Evolutionary conservation across 1,140 invertebrate genomes (phyloP).

Genomic region (Hylyphantes graminicola): DNA sequence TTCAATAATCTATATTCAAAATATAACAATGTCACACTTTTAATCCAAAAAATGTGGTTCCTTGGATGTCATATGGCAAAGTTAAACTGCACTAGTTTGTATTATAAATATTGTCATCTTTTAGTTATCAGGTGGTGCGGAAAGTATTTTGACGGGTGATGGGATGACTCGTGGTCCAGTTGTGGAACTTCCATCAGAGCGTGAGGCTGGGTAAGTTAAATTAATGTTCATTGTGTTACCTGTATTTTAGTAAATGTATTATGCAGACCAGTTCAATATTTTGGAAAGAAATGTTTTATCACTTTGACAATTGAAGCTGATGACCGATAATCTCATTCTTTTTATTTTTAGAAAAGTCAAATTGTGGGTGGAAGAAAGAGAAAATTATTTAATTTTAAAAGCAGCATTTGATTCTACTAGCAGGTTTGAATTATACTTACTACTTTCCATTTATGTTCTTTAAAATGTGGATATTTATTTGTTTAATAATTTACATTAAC

Average conservation of each 20-base stretch:
- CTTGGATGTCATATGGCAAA: too few relatives aligned
- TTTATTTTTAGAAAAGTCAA: constrained; percentile 76
- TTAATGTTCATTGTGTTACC: neutral
- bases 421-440: constrained; percentile 19
- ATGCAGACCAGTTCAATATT: too few relatives aligned
- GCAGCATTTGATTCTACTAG: constrained; percentile 86
- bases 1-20: too few relatives aligned
- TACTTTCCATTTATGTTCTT: neutral
- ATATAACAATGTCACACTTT: too few relatives aligned
- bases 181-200: constrained; percentile 84
- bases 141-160: constrained; percentile 84
- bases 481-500: neutral
- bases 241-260: too few relatives aligned
- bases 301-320: neutral
- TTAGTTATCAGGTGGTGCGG: constrained; percentile 75
- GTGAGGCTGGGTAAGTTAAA: constrained; percentile 74
- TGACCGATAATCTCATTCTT: neutral
- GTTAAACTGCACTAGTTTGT: too few relatives aligned
- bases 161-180: constrained; percentile 98
- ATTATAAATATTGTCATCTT: neutral
- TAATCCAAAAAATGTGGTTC: too few relatives aligned
- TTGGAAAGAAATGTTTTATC: neutral
- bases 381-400: constrained; percentile 87
- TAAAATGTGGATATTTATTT: neutral
- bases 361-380: constrained; percentile 83